Evolutionary conservation across 2,113 vertebrate species (phyloP), one percentile per base, ranked within the genome.

Genomic region (Lasiurus cinereus): DNA sequence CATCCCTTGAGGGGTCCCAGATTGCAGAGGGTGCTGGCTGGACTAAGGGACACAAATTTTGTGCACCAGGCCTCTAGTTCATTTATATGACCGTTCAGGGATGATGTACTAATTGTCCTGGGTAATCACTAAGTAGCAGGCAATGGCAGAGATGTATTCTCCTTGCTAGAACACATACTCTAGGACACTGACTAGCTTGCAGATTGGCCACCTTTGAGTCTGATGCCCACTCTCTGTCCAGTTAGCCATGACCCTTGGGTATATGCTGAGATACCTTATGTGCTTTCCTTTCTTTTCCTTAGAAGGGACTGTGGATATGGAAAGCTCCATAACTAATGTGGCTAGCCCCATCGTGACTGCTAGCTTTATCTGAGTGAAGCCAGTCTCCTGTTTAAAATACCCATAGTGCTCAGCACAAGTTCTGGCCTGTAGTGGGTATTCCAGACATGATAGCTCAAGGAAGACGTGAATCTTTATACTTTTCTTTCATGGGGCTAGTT

Each of bases 91-190:
- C 50, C 11, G 88, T 48, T 80, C 64, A 84, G 43, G 33, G 84
- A 24, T 73, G n/a, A 76, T 29, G n/a, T 19, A 64, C 8, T 52
- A n/a, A 72, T 27, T 59, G 59, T 48, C 33, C 56, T 15, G 4
- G 31, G 22, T 59, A 83, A 94, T 69, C 27, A 56, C 14, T 92
- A 59, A 52, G 12, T 54, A 83, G 46, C 64, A 85, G 79, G 56
- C 21, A 62, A 83, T 43, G 46, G 33, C 69, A 43, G 19, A 64
- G 22, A 5, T 70, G 19, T 6, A 12, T 62, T 33, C 22, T 48
- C 66, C 52, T 84, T 70, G 36, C n/a, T n/a, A 27, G 9, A 52
- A 50, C 46, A 22, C 6, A 2, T 3, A 10, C 6, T 5, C 1
- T 0, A 62, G 50, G 48, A 50, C 4, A 1, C 59, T 64, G 39